phyloP scores from a whole-genome alignment of 2,888 invertebrate genomes.

The Lagria hirta region DNA sequence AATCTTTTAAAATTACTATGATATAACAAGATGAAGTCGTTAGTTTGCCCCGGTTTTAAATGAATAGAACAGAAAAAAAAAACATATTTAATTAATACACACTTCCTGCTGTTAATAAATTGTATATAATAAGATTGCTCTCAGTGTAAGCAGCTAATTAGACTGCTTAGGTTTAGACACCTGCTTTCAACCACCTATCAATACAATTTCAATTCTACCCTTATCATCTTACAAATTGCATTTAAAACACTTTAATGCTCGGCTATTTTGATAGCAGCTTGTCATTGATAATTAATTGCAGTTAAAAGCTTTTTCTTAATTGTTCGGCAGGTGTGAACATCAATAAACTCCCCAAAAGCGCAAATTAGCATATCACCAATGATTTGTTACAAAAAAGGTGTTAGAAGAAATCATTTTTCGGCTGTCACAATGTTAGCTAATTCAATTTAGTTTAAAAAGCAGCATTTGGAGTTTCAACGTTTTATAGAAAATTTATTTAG shows the following conservation, averaged over 20 bases:
- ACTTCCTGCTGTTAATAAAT: conserved; percentile 10
- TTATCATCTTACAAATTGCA: conserved; percentile 16
- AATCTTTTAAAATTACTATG: conserved; percentile 21
- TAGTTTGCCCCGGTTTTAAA: background rate
- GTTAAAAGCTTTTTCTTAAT: too few species aligned
- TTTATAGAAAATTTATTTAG: too few species aligned
- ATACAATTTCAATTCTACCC: conserved; percentile 19
- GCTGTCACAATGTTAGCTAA: too few species aligned
- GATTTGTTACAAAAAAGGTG: too few species aligned
- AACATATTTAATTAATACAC: conserved; percentile 3
- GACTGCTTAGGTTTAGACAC: conserved; percentile 15
- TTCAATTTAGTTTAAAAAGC: too few species aligned
- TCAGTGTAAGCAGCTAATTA: conserved; percentile 6
- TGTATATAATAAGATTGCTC: conserved; percentile 8
- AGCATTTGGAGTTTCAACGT: too few species aligned
- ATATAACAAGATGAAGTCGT: conserved; percentile 15
- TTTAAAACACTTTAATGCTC: conserved; percentile 15
- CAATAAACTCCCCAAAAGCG: too few species aligned
- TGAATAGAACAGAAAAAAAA: conserved; percentile 7
- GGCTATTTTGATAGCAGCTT: conserved; percentile 15
- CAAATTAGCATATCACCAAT: too few species aligned
- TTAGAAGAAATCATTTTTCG: too few species aligned
- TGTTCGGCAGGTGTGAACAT: too few species aligned
- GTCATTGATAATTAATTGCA: conserved; percentile 11
- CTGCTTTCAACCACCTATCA: conserved; percentile 18